phyloP scores from a whole-genome alignment of 2,113 vertebrate genomes.

The Deroptyus accipitrinus region DNA sequence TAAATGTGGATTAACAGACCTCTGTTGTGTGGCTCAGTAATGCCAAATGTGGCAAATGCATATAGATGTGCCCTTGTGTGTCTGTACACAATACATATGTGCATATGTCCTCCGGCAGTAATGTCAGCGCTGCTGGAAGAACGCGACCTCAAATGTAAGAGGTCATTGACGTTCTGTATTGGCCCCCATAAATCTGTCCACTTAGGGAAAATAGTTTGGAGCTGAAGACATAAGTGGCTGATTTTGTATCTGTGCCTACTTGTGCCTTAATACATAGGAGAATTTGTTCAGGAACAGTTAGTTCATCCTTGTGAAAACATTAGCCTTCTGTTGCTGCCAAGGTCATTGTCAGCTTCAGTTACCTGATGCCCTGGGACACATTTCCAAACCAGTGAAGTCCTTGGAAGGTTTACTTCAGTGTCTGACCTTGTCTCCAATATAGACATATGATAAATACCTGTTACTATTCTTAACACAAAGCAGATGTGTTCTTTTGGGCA shows the following conservation, averaged over 20 bases:
- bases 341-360: background rate
- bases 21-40: background rate
- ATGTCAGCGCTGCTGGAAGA: background rate
- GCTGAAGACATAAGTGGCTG: background rate
- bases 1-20: background rate
- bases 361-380: background rate
- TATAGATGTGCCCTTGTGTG: background rate
- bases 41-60: background rate
- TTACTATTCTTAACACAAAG: background rate
- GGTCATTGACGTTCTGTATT: background rate
- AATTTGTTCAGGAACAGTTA: background rate
- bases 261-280: background rate
- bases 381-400: background rate
- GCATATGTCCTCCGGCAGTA: background rate
- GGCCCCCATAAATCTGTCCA: background rate
- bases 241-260: background rate
- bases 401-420: background rate
- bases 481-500: background rate
- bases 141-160: background rate
- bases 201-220: background rate
- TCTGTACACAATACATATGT: fast-evolving
- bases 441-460: background rate
- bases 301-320: background rate
- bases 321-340: background rate
- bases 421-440: background rate